Evolutionary conservation across 2,113 vertebrate genomes (phyloP), one percentile per base, ranked within the genome.

Genomic region (Chloebia gouldiae): DNA sequence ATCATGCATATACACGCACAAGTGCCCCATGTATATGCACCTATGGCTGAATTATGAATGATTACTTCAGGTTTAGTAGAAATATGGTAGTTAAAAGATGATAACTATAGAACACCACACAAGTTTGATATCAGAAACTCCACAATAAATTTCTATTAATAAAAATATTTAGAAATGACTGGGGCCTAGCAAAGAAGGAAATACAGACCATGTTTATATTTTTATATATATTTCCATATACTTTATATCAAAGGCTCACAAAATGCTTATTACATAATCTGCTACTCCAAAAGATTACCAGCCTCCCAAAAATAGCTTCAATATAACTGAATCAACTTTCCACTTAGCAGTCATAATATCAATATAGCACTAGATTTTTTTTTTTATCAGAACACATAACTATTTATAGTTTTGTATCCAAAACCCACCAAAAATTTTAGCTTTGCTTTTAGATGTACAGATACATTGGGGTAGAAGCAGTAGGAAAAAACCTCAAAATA

Each of bases 11-110:
- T 4, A 6, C 13, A 33, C 4, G 53, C 8, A 35, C 39, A 11
- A 1, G 0, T 0, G 2, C 6, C 11, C 19, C 15, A 2, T 2
- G 6, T 4, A n/a, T 5, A 5, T 2, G 13, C 15, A 64, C 10
- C 30, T 50, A 9, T 10, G 9, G n/a, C 13, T 73, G 30, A 59
- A 54, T 6, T 60, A 76, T 17, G 13, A 68, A 44, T 15, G 37
- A 64, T 24, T 35, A 9, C 5, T 50, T 70, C 13, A 45, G 60
- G 33, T 16, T 72, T 2, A 69, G n/a, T 21, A 14, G 12, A 72
- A 80, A 73, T 16, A 27, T 9, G 37, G n/a, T 13, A 54, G n/a
- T 50, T 66, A 70, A 24, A 76, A 68, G 19, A 30, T 57, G n/a
- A 12, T 31, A 64, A 9, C 23, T 63, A 47, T 15, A 39, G 25